Evolutionary conservation across 2,797 vertebrate genomes (phyloP).

Genomic region (Premnoplex brunnescens): DNA sequence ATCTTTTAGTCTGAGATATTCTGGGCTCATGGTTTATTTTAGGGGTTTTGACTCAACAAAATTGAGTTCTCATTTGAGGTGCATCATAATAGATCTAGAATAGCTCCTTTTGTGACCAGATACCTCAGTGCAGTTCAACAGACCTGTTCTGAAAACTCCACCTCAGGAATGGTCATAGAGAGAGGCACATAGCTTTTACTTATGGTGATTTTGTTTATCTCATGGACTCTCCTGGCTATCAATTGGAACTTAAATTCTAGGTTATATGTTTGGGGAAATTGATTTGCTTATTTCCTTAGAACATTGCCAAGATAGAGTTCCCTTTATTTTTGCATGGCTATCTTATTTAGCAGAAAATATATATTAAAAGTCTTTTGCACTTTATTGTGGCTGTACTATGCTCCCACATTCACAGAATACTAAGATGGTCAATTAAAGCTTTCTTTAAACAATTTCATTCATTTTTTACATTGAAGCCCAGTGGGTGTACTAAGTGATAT

Average conservation of each 20-base stretch:
- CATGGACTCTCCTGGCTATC: not conserved
- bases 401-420: not conserved
- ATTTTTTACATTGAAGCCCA: not conserved
- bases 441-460: not conserved
- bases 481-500: not conserved
- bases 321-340: not conserved
- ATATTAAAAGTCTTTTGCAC: not conserved
- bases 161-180: not conserved
- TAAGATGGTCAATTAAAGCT: not conserved
- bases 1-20: not conserved
- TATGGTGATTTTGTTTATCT: not conserved
- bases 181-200: not conserved
- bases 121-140: not conserved
- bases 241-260: not conserved
- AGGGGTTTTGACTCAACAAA: not conserved
- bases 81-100: not conserved
- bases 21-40: not conserved
- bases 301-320: not conserved
- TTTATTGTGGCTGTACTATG: not conserved
- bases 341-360: not conserved
- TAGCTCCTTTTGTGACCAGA: not conserved
- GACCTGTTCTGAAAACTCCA: not conserved
- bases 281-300: fast-evolving
- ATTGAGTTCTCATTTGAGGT: not conserved
- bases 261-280: not conserved